Evolutionary conservation across 2,888 invertebrate genomes (phyloP).

Genomic region (Rotaria sp.): DNA sequence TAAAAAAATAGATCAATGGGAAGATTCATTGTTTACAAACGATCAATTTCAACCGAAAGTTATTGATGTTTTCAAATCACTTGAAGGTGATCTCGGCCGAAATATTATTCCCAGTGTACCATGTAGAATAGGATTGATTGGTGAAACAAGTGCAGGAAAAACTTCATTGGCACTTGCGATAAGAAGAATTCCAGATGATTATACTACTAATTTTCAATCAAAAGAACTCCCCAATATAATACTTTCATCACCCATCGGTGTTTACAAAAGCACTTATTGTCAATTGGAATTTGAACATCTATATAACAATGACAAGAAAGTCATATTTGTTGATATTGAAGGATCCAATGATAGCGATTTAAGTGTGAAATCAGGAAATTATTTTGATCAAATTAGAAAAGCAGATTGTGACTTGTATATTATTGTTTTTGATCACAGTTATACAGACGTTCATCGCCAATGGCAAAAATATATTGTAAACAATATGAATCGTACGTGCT

Average conservation of each 20-base stretch:
- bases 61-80: neutral
- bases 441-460: neutral
- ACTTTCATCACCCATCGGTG: neutral
- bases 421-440: neutral
- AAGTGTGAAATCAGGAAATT: neutral
- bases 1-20: neutral
- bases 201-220: too few relatives aligned
- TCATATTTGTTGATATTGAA: neutral
- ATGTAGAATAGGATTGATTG: neutral
- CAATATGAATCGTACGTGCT: too few relatives aligned
- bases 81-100: neutral
- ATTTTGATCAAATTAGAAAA: conserved; percentile 4
- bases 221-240: neutral
- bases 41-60: neutral
- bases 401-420: neutral
- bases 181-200: too few relatives aligned
- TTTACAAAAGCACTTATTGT: neutral
- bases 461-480: neutral
- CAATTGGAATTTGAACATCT: neutral
- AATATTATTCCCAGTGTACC: neutral
- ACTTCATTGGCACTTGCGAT: neutral
- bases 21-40: neutral
- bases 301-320: neutral
- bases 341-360: neutral
- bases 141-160: neutral